Conservation (phyloP, 2,888 invertebrate genomes). For the Dermolepida albohirtum region DNA sequence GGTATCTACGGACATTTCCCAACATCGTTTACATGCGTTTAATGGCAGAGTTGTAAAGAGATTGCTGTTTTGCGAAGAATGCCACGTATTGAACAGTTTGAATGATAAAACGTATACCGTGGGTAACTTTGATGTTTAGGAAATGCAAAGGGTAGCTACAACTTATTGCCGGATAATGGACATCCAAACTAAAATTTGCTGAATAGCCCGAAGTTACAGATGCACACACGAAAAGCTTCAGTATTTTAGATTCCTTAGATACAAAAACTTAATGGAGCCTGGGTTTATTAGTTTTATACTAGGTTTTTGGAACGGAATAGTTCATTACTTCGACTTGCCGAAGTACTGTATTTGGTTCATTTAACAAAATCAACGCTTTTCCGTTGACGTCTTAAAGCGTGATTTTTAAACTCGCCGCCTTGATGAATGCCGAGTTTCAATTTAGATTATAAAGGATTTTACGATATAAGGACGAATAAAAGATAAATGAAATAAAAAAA, state of each 20-base stretch:
- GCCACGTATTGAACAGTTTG: conserved; percentile 46
- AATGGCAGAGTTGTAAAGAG: conserved; percentile 47
- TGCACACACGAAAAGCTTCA: conserved; percentile 19
- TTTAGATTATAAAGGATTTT: conserved; percentile 3
- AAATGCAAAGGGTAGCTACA: conserved; percentile 38
- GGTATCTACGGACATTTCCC: conserved; percentile 19
- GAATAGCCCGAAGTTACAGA: conserved; percentile 30
- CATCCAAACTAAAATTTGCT: conserved; percentile 39
- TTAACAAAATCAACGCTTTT: conserved; percentile 6
- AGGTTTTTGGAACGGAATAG: background rate
- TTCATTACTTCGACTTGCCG: conserved; percentile 3
- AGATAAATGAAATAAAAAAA: too few species aligned
- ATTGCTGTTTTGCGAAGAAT: conserved; percentile 48
- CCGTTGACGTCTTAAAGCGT: background rate
- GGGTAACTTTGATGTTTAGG: conserved; percentile 47
- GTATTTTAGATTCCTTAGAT: conserved; percentile 20
- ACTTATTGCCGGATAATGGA: conserved; percentile 45
- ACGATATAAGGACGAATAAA: too few species aligned
- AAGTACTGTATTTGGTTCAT: background rate
- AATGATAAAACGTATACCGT: conserved; percentile 36
- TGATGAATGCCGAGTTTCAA: too few species aligned
- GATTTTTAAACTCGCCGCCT: too few species aligned
- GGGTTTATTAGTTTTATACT: conserved; percentile 34
- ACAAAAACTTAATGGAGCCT: conserved; percentile 37
- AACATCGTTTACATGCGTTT: conserved; percentile 55